Base-by-base conservation (phyloP, 1,140 invertebrate species). In the Listronotus oregonensis region DNA sequence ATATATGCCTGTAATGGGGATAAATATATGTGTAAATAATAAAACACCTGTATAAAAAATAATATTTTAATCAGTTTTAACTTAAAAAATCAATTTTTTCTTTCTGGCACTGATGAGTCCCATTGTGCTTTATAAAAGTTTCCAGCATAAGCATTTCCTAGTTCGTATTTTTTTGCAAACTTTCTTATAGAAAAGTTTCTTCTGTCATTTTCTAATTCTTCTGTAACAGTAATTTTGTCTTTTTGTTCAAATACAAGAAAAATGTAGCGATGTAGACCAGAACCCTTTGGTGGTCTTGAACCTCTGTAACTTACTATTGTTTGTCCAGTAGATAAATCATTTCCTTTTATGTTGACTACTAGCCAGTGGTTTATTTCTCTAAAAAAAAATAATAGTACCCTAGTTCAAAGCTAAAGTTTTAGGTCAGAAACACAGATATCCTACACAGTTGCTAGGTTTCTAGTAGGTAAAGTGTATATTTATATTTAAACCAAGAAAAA, bases 321-420 rank as follows among this genome's bases (percentile, higher is more conserved):
- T 43, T 71, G 87, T 27, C 64, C 64, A 18, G 32, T 46, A 18
- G 43, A 44, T 0, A 97, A 76, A 47, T 91, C 81, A 57, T 79
- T 82, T 12, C 89, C 93, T 5, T 90, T 91, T 72, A 97, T 93
- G 75, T 97, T 97, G 3, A 85, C 90, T 0, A 97, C 89, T 6
- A 96, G 77, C 94, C 94, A 97, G 78, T 97, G 94, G 71, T 91
- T 89, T 87, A 89, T 94, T 81, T 96, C 93, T 5, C 93, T 43
- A 71, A 87, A 42, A 51, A 42, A 51, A 34, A 34, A 15, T 12
- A 44, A 14, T 15, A 44, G n/a, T n/a, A n/a, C n/a, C n/a, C 7
- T 12, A 7, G 37, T 7, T 39, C 37, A 39, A n/a, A n/a, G n/a
- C n/a, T n/a, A n/a, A n/a, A n/a, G n/a, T n/a, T n/a, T n/a, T n/a